These are phyloP conservation scores for Channa maculata DNA, from an alignment of 2,113 vertebrate species.

Conservation along the genomic window DNA sequence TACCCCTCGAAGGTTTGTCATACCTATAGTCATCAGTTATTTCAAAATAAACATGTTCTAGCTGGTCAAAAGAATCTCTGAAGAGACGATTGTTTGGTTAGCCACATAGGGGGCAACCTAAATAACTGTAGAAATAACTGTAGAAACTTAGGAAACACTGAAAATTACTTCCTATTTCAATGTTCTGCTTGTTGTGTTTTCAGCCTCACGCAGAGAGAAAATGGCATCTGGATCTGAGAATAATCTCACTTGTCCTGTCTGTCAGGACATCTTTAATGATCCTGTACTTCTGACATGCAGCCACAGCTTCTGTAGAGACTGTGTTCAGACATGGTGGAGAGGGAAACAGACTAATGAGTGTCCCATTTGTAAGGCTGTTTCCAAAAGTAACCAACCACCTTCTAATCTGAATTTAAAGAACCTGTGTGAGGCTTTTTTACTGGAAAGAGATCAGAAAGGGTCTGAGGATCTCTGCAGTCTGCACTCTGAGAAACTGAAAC, in stretches of 20 bases:
- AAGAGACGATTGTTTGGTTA: too few species aligned
- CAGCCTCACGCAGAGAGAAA: constrained; percentile 15
- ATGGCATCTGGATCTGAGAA: constrained; percentile 28
- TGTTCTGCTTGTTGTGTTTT: not conserved
- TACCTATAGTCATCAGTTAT: too few species aligned
- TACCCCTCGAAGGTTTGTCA: too few species aligned
- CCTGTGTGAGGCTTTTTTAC: too few species aligned
- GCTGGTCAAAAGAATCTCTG: too few species aligned
- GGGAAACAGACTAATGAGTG: not conserved
- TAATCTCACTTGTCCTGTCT: not conserved
- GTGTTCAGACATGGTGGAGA: not conserved
- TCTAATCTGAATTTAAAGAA: not conserved
- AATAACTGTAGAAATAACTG: too few species aligned
- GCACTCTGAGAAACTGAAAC: too few species aligned
- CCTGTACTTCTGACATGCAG: not conserved
- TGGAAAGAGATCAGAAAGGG: too few species aligned
- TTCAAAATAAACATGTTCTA: too few species aligned
- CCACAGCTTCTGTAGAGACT: not conserved
- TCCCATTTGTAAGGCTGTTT: not conserved
- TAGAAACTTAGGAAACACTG: too few species aligned
- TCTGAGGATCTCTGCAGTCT: too few species aligned
- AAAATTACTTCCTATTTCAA: not conserved
- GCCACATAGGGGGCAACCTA: too few species aligned
- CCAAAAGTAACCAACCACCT: not conserved
- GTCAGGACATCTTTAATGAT: not conserved